Base-by-base conservation (phyloP, 2,888 invertebrate genomes). In the Hypomecis punctinalis region DNA sequence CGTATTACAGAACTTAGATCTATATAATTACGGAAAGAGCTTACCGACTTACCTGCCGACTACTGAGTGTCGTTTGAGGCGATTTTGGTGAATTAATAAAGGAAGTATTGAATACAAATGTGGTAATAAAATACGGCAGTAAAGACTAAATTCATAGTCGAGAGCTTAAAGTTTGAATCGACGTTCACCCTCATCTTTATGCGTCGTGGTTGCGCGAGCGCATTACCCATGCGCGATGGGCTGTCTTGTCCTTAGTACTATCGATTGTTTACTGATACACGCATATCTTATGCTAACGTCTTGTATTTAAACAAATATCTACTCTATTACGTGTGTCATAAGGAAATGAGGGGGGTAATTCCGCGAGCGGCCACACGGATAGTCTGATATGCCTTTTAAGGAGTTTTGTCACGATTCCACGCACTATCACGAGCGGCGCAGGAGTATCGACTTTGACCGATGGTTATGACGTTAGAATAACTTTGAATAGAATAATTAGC, bases 381-480 rank as follows among this genome's bases (percentile, higher is more conserved):
- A 57, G 61, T 74, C 77, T 79, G 76, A 91, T 87, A 89, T 87
- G 81, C 68, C 82, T 87, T 90, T 88, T 91, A 79, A 83, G 86
- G 87, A 93, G 86, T 93, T 88, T 78, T 76, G 91, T 93, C 92
- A 92, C 92, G 93, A 89, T 69, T 79, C 68, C 76, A 83, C 83
- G 81, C 84, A 83, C 85, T 76, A 80, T 81, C 85, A 81, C 80
- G 85, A 79, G 81, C 81, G 84, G 84, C 83, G 83, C 84, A 82
- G 86, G 85, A 79, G 85, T 89, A 88, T 90, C 82, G 86, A 86
- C 87, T 77, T 84, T 88, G 88, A 89, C 85, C 86, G 87, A 90
- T 87, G 85, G 83, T 89, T 91, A 90, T 92, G 91, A 89, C 85
- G 85, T 86, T 90, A 77, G 91, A 91, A 92, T 92, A 91, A 89